phyloP scores from a whole-genome alignment of 2,888 invertebrate genomes.

The Netelia fuscicornis region DNA sequence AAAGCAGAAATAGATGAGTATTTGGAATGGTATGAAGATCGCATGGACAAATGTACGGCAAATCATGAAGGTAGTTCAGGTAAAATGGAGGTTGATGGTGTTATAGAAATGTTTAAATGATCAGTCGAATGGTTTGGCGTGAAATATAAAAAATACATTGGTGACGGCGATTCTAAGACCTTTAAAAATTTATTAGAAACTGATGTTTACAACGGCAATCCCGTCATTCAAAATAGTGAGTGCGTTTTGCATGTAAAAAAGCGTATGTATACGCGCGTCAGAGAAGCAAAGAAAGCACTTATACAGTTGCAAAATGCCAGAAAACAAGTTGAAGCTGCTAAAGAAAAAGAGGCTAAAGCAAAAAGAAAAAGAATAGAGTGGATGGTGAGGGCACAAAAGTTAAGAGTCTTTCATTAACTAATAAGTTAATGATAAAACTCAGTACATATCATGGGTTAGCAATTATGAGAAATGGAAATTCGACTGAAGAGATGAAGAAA shows the following conservation, averaged over 20 bases:
- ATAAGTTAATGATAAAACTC: slow-evolving; percentile 3
- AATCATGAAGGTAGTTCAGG: slow-evolving; percentile 53
- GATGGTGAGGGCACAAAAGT: neutral
- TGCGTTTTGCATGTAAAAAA: neutral
- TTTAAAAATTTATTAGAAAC: slow-evolving; percentile 57
- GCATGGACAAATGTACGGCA: slow-evolving; percentile 33
- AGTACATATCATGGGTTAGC: neutral
- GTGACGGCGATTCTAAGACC: slow-evolving; percentile 65
- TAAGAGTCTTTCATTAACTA: neutral
- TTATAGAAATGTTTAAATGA: slow-evolving; percentile 58
- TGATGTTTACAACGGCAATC: slow-evolving; percentile 36
- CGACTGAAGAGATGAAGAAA: too few relatives aligned
- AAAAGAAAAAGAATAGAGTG: neutral
- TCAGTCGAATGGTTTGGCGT: slow-evolving; percentile 55
- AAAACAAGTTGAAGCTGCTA: slow-evolving; percentile 3
- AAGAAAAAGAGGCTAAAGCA: neutral
- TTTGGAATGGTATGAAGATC: slow-evolving; percentile 21
- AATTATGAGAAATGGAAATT: too few relatives aligned
- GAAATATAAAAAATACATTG: slow-evolving; percentile 51
- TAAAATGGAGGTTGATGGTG: slow-evolving; percentile 54
- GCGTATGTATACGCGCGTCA: neutral
- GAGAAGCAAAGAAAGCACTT: slow-evolving; percentile 11
- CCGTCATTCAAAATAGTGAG: neutral
- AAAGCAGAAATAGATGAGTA: slow-evolving; percentile 28
- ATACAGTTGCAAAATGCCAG: neutral